Evolutionary conservation across 2,888 invertebrate genomes (phyloP), one percentile per base, ranked within the genome.

Genomic region (Microdon myrmicae): DNA sequence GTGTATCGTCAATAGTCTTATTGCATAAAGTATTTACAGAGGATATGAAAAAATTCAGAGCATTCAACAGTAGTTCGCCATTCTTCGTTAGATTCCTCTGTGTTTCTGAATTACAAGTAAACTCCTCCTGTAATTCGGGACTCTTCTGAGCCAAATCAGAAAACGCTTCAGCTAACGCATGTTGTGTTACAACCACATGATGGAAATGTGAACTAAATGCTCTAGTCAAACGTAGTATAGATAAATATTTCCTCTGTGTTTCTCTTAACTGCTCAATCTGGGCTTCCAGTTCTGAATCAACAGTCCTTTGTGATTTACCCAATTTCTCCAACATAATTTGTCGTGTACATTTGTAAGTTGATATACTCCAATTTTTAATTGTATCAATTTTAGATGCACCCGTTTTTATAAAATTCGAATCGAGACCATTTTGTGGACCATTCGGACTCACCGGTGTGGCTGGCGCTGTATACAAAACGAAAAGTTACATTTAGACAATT

Each of bases 291-390:
- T 97, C 97, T 1, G 92, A 89, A 77, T 94, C 94, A 38, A 94
- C 90, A 29, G 94, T 94, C 56, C 94, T 84, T 5, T 93, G 92
- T 31, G 91, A 90, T 82, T 96, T 98, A 10, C 98, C 98, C 48
- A 99, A 84, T 77, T 94, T 95, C 79, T 99, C 98, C 70, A 95
- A 91, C 81, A 99, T 89, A 58, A 96, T 85, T 79, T 99, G 98
- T 73, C 94, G 92, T 4, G 98, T 98, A 78, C 97, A 98, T 81
- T 97, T 98, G 80, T 96, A 98, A 0, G 97, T 97, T 59, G 96
- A 96, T 75, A 98, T 92, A 67, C 96, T 94, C 98, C 98, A 99
- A 77, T 92, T 94, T 77, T 92, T 94, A 66, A 98, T 83, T 53
- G 90, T 88, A 78, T 97, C 97, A 74, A 98, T 89, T 79, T 94